Percentiles rank a stretch among this genome's conserved stretches.
Evolutionary conservation across 2,888 invertebrate genomes (phyloP).

Genomic region (Tetranychus piercei): DNA sequence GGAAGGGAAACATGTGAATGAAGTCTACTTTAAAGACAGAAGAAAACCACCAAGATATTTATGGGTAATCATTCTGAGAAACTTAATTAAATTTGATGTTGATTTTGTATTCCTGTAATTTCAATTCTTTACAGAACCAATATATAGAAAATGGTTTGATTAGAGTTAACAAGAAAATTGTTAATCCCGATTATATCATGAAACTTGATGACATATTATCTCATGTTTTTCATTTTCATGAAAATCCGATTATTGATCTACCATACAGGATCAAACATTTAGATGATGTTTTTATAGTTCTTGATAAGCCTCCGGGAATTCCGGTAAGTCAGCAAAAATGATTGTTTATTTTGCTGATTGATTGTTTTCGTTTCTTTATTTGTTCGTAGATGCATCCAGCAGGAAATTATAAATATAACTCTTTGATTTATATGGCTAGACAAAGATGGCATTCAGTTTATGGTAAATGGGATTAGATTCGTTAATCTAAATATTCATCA

Average conservation of each 20-base stretch:
- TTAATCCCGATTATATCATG: conserved; percentile 71
- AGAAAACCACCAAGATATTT: conserved; percentile 80
- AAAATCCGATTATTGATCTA: conserved; percentile 88
- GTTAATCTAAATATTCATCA: conserved; percentile 47
- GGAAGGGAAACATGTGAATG: conserved; percentile 79
- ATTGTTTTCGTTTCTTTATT: neutral
- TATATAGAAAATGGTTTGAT: conserved; percentile 23
- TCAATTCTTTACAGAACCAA: conserved; percentile 27
- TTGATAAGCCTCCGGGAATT: conserved; percentile 98
- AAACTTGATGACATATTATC: conserved; percentile 81
- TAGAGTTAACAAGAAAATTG: conserved; percentile 41
- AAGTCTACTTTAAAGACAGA: conserved; percentile 81
- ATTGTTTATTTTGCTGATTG: neutral
- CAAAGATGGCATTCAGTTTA: conserved; percentile 40
- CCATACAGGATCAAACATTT: conserved; percentile 91
- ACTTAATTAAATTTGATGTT: neutral
- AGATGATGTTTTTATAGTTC: conserved; percentile 96
- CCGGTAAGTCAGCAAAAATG: conserved; percentile 49
- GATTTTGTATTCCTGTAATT: neutral
- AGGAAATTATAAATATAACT: conserved; percentile 91
- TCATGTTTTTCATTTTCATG: conserved; percentile 92
- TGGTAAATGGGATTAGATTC: conserved; percentile 62
- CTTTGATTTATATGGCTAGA: conserved; percentile 83
- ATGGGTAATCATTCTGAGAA: conserved; percentile 38
- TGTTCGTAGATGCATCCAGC: conserved; percentile 77